Conservation (phyloP, 2,113 vertebrate genomes). For the Lota lota region DNA sequence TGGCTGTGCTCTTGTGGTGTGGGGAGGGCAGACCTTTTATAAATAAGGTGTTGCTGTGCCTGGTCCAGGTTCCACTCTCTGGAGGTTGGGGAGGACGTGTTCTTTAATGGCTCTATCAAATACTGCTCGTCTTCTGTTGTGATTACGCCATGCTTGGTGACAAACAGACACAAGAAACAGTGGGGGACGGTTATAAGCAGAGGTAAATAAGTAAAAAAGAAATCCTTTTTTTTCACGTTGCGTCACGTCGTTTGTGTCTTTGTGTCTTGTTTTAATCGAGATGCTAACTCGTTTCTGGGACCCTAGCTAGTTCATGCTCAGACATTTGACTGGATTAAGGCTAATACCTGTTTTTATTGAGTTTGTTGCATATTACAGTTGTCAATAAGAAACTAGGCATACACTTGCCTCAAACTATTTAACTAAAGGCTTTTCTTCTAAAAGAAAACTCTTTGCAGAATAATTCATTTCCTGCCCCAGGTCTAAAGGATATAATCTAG, state of each 20-base stretch:
- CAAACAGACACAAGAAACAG: slow-evolving; percentile 27
- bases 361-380: too few relatives aligned
- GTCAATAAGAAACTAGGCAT: too few relatives aligned
- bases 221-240: background rate
- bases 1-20: slow-evolving; percentile 81
- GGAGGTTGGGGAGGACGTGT: slow-evolving; percentile 82
- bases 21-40: slow-evolving; percentile 92
- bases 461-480: too few relatives aligned
- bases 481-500: too few relatives aligned
- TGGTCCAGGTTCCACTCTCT: slow-evolving; percentile 83
- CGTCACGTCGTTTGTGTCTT: too few relatives aligned
- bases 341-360: too few relatives aligned
- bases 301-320: too few relatives aligned
- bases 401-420: too few relatives aligned
- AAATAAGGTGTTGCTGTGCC: slow-evolving; percentile 97
- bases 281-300: too few relatives aligned
- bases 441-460: too few relatives aligned
- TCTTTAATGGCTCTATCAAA: slow-evolving; percentile 98
- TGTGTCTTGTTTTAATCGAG: background rate
- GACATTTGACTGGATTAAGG: too few relatives aligned
- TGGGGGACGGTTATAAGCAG: slow-evolving; percentile 20
- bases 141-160: slow-evolving; percentile 92
- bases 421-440: too few relatives aligned
- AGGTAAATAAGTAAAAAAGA: slow-evolving; percentile 4
- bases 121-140: slow-evolving; percentile 98